A percentile compares a stretch with the other conserved stretches of the same genome.
These are phyloP conservation scores for Philereme vetulata DNA, from an alignment of 2,888 invertebrate genomes.

Conservation along the genomic window DNA sequence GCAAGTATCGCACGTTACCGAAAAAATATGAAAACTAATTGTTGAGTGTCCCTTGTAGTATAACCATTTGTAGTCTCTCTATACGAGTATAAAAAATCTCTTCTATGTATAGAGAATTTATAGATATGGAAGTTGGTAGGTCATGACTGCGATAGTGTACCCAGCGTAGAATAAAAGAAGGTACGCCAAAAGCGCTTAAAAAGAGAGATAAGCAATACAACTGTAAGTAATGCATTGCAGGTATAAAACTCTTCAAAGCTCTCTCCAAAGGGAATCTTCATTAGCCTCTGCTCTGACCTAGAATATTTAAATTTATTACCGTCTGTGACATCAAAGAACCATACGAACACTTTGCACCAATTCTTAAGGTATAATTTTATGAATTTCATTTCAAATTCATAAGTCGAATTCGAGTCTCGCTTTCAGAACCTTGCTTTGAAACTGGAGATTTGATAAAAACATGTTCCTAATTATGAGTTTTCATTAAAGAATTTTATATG, in stretches of 20 bases:
- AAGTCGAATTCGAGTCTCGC: slow-evolving; percentile 1
- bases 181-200: too few species aligned
- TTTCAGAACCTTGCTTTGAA: slow-evolving; percentile 3
- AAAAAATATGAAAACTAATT: too few species aligned
- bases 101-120: too few species aligned
- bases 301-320: slow-evolving; percentile 18
- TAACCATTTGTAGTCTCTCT: too few species aligned
- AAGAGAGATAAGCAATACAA: too few species aligned
- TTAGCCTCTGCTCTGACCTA: not conserved
- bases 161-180: too few species aligned
- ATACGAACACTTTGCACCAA: slow-evolving; percentile 14
- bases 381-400: slow-evolving; percentile 15
- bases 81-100: too few species aligned
- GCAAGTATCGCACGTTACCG: too few species aligned
- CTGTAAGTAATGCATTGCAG: too few species aligned
- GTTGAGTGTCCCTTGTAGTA: too few species aligned
- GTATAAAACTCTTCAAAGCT: not conserved
- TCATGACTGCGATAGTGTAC: too few species aligned
- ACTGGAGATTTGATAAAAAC: slow-evolving; percentile 2
- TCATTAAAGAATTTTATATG: not conserved
- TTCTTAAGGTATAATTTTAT: slow-evolving; percentile 16
- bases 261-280: slow-evolving; percentile 4
- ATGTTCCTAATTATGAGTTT: not conserved
- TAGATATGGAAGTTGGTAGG: too few species aligned
- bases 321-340: slow-evolving; percentile 25